Conservation (phyloP, 2,888 invertebrate species). For the Agrotis segetum region DNA sequence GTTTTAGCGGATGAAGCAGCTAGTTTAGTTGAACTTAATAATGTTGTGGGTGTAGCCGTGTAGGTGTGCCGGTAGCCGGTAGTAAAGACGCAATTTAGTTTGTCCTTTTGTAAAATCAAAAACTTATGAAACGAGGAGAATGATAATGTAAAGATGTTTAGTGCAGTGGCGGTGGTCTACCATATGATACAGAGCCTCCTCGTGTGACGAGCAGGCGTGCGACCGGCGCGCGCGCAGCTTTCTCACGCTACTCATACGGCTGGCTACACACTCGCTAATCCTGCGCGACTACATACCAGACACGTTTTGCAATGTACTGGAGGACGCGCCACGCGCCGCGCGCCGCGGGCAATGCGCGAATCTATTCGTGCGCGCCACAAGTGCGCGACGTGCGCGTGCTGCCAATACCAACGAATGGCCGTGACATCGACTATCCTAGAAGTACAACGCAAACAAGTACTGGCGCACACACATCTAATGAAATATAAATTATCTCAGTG, state of each 20-base stretch:
- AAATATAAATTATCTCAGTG: background rate
- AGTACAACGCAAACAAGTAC: background rate
- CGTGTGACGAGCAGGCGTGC: conserved; percentile 34
- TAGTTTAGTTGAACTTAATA: too few relatives aligned
- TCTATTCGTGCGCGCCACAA: conserved; percentile 7
- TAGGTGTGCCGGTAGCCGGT: too few relatives aligned
- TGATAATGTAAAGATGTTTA: too few relatives aligned
- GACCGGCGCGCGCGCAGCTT: conserved; percentile 40
- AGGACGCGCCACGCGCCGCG: conserved; percentile 5
- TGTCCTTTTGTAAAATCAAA: too few relatives aligned
- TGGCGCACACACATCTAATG: background rate
- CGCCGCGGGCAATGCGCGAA: conserved; percentile 15
- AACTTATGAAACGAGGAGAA: background rate
- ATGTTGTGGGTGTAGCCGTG: too few relatives aligned
- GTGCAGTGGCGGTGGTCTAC: too few relatives aligned
- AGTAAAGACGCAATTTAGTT: too few relatives aligned
- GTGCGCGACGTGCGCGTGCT: background rate
- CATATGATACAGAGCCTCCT: background rate
- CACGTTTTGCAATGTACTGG: conserved; percentile 24
- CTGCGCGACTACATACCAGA: conserved; percentile 23
- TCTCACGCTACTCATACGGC: conserved; percentile 51
- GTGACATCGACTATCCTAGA: background rate
- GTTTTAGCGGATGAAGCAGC: too few relatives aligned
- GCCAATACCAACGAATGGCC: conserved; percentile 19
- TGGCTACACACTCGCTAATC: conserved; percentile 20